Evolutionary conservation across 2,113 vertebrate genomes (phyloP), one percentile per base, ranked within the genome.

Genomic region (Python bivittatus): DNA sequence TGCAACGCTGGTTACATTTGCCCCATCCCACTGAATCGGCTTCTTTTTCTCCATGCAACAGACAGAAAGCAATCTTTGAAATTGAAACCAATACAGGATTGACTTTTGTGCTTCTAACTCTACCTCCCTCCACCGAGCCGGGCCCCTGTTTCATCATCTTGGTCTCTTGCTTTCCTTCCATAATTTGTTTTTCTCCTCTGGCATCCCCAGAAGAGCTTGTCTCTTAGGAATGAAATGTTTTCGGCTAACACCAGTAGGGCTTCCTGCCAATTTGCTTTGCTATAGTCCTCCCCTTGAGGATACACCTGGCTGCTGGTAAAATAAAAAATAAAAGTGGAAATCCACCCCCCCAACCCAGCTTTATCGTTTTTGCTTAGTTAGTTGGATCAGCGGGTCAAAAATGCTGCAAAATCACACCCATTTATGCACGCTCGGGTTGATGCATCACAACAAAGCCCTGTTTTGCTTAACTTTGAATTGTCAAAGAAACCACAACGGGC

Each of bases 111-210:
- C n/a, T 27, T n/a, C 42, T 86, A 60, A 54, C 79, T 60, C 86
- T 44, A 2, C 42, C 23, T 27, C 42, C 44, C 60, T 27, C 33
- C 7, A 7, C 42, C 23, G 17, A 20, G 38, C 33, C 20, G 4
- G 33, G 38, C 53, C 7, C 5, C 12, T 3, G 29, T 95, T 95
- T 94, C 95, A 94, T 95, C 94, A 94, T 86, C 90, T 90, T 20
- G 20, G 84, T 84, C 58, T 84, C 83, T 91, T 79, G 91, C 52
- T 86, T 94, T 94, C 92, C 91, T 84, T 85, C 61, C 87, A 60
- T 95, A 95, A 94, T 92, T 95, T 95, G 95, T 95, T 94, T 95
- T 95, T 93, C 86, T 91, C 88, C 27, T 85, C 58, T 8, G 29
- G 13, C n/a, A 57, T 89, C 38, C 92, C 88, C 33, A 2, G 33